Base-by-base conservation (phyloP, 1,140 invertebrate species). In the Zaprionus tsacasi region DNA sequence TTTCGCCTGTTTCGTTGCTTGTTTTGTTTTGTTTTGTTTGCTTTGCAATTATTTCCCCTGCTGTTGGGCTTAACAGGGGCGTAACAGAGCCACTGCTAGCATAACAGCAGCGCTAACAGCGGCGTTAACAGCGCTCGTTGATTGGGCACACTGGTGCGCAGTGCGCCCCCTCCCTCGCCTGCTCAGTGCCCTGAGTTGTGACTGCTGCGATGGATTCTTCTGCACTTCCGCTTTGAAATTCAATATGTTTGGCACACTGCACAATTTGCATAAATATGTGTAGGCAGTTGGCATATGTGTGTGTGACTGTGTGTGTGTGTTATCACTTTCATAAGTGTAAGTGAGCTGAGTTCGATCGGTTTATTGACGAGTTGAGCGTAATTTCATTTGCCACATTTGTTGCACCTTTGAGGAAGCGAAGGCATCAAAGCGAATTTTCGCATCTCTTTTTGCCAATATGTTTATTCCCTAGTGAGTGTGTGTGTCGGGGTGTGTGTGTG, bases 11-110 rank as follows among this genome's bases (percentile, higher is more conserved):
- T 55, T 48, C 48, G 21, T 69, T 61, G 67, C 50, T 4, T 52
- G 36, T 38, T 48, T 67, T 48, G 13, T 38, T 48, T 67, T 48
- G 13, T 38, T 71, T 61, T 43, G 50, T 82, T 82, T 82, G 80
- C 38, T 76, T 70, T 82, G 83, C 70, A 88, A 83, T 88, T 88
- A 74, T 83, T 87, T 83, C 83, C 83, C 83, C 83, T 76, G 63
- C 15, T 57, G 67, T 67, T 55, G 61, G 78, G 36, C 69, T 64
- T 72, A 68, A 45, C 50, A 50, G 58, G 10, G 30, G 33, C 21
- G 8, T 65, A 54, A 64, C 56, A 58, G 50, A 8, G n/a, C 2
- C 48, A 0, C 11, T 50, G n/a, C n/a, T n/a, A n/a, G n/a, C n/a
- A n/a, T n/a, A 21, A 50, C 48, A 50, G 48, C n/a, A 15, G 3